Evolutionary conservation across 2,888 invertebrate genomes (phyloP).

Genomic region (Ophioninae sp.): DNA sequence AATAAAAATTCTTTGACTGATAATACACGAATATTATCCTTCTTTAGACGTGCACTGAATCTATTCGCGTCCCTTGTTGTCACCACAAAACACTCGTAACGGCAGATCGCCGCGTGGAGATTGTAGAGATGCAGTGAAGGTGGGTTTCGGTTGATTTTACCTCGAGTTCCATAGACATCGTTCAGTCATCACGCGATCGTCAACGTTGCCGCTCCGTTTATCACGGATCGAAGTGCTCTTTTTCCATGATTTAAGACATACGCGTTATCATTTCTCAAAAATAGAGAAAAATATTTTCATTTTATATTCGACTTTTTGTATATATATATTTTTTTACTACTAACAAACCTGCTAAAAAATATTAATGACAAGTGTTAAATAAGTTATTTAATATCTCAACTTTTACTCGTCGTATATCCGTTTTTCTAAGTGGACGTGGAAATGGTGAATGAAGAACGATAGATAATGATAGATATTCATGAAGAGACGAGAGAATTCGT

Average conservation of each 20-base stretch:
- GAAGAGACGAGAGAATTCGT: neutral
- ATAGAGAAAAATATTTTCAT: neutral
- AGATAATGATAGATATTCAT: neutral
- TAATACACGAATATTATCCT: neutral
- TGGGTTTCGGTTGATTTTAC: constrained; percentile 31
- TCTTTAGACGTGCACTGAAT: neutral
- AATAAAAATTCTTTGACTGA: neutral
- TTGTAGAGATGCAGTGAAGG: constrained; percentile 23
- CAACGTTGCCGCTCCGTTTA: constrained; percentile 43
- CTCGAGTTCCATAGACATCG: constrained; percentile 18
- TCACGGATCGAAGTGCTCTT: constrained; percentile 1
- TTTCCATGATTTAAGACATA: neutral
- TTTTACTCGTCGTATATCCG: neutral
- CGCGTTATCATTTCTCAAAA: neutral
- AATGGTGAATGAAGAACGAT: neutral
- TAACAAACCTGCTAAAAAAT: neutral
- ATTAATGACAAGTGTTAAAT: neutral
- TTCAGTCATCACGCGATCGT: constrained; percentile 64
- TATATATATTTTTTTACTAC: neutral
- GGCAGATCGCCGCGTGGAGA: constrained; percentile 7
- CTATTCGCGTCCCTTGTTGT: neutral
- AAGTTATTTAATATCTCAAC: neutral
- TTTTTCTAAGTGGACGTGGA: neutral
- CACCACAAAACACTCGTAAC: neutral
- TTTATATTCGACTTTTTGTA: neutral